Base-by-base conservation (phyloP, 2,113 vertebrate species). In the Hoplias malabaricus region DNA sequence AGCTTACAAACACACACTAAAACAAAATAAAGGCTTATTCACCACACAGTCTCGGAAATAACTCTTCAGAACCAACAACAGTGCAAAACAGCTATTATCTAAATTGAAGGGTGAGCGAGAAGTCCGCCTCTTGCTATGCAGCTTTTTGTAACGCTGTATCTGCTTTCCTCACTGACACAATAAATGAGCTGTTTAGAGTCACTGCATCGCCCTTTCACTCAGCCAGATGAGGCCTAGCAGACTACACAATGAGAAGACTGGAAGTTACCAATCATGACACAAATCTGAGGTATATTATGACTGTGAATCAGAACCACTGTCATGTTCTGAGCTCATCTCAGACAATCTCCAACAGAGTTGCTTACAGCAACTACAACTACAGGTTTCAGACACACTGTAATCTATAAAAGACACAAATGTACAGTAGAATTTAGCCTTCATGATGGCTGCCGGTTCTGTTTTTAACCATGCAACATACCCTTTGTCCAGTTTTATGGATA, bases 41-140 rank as follows among this genome's bases (percentile, higher is more conserved):
- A 81, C 81, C 23, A 69, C 73, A 86, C 82, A 85, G 84, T 62
- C 80, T 83, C 78, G 23, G 80, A 83, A 76, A 84, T 72, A 84
- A 82, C 77, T 78, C 79, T 40, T 62, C 73, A 69, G 76, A 77
- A 86, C 83, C 69, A 38, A 73, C 23, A 53, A 31, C 21, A 34
- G 48, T 56, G 57, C 33, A 80, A 80, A 89, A 88, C 79, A 85
- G 82, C 69, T 21, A 87, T 91, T 87, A 89, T 85, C 77, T 79
- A 82, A 86, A 88, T 88, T 75, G 61, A 59, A 83, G 27, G 71
- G 38, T 70, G 21, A 19, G 34, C 8, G 34, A 80, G 9, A 13
- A 56, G 75, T 77, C 53, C 61, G 61, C 72, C 65, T 66, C n/a
- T 66, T 23, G 68, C 38, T 23, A 34, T 16, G n/a, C 8, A 9